Evolutionary conservation across 2,113 vertebrate species (phyloP).

Genomic region (Tiliqua scincoides): DNA sequence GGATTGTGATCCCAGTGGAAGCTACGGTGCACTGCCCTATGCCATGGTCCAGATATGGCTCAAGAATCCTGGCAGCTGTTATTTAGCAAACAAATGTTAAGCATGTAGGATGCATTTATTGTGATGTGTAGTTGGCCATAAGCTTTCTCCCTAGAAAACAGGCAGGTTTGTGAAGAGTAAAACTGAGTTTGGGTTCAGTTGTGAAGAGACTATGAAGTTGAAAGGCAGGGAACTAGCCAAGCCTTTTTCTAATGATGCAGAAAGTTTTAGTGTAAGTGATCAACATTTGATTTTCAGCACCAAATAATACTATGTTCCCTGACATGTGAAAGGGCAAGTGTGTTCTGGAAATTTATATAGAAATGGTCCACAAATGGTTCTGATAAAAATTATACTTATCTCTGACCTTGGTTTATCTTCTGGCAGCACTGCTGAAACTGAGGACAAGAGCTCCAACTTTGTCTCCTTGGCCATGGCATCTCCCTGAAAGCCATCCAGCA

Average conservation of each 20-base stretch:
- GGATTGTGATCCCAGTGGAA: not conserved
- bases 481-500: slow-evolving; percentile 91
- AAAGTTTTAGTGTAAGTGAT: not conserved
- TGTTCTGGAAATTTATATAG: not conserved
- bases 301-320: slow-evolving; percentile 15
- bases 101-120: too few species aligned
- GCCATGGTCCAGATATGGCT: too few species aligned
- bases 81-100: too few species aligned
- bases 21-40: too few species aligned
- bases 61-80: not conserved
- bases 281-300: not conserved
- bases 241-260: not conserved
- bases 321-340: not conserved
- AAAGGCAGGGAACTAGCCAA: not conserved
- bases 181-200: not conserved
- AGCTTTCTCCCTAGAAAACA: not conserved
- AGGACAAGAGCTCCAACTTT: slow-evolving; percentile 84
- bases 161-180: not conserved
- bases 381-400: slow-evolving; percentile 24
- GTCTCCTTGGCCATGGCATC: slow-evolving; percentile 75
- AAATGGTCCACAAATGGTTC: slow-evolving; percentile 1
- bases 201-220: not conserved
- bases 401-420: slow-evolving; percentile 93
- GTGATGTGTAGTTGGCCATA: too few species aligned
- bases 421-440: slow-evolving; percentile 87